Evolutionary conservation across 2,113 vertebrate genomes (phyloP).

Genomic region (Salminus brasiliensis): DNA sequence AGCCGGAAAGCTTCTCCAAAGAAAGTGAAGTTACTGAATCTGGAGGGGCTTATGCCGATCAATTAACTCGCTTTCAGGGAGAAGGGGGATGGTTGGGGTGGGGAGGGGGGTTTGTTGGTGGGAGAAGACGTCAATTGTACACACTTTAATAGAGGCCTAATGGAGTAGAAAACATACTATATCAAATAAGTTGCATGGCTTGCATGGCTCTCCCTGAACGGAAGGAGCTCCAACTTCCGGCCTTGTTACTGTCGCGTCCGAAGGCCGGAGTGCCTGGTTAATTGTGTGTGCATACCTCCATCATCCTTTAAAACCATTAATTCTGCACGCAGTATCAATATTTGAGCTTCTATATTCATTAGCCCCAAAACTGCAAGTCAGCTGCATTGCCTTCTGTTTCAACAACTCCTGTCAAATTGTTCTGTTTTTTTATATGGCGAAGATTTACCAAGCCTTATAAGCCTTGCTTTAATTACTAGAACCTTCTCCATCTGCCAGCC

Average conservation of each 20-base stretch:
- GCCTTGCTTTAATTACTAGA: background rate
- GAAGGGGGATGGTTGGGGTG: background rate
- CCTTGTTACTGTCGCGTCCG: background rate
- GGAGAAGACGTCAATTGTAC: slow-evolving; percentile 35
- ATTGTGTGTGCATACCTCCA: background rate
- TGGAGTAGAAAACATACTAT: slow-evolving; percentile 39
- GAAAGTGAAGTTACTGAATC: slow-evolving; percentile 57
- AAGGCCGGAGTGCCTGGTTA: slow-evolving; percentile 16
- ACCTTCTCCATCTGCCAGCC: background rate
- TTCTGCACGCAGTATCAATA: slow-evolving; percentile 1
- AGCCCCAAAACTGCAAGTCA: background rate
- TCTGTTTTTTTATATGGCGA: background rate
- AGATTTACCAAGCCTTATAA: background rate
- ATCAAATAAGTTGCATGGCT: slow-evolving; percentile 41
- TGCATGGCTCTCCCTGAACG: background rate
- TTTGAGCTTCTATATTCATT: background rate
- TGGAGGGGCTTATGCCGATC: slow-evolving; percentile 49
- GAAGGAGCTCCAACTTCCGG: background rate
- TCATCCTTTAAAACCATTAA: background rate
- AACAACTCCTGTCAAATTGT: too few species aligned
- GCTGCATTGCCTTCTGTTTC: background rate
- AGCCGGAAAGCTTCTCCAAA: slow-evolving; percentile 75
- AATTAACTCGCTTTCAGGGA: slow-evolving; percentile 53
- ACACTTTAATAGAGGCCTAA: slow-evolving; percentile 51
- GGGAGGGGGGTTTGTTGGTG: too few species aligned